phyloP scores from a whole-genome alignment of 2,888 invertebrate species.

The Blera fallax region DNA sequence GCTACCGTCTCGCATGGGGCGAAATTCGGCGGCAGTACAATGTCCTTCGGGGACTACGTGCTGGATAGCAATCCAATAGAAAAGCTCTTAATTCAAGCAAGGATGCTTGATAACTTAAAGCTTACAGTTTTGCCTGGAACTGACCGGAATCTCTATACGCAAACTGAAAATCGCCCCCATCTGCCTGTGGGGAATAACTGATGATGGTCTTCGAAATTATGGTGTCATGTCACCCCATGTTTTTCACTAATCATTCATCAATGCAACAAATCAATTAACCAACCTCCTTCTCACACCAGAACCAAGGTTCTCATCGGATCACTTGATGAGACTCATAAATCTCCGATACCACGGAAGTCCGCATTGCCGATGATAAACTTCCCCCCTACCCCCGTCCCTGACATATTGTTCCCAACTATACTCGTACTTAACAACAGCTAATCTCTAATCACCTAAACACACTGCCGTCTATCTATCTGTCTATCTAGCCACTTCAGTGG shows the following conservation, averaged over 20 bases:
- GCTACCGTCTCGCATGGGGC: too few species aligned
- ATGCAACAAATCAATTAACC: slow-evolving; percentile 58
- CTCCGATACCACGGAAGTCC: slow-evolving; percentile 51
- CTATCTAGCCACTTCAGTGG: slow-evolving; percentile 65
- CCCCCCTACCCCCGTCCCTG: slow-evolving; percentile 11
- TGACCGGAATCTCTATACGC: too few species aligned
- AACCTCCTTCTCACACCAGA: slow-evolving; percentile 22
- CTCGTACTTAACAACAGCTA: slow-evolving; percentile 63
- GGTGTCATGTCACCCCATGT: background rate
- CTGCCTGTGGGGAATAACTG: too few species aligned
- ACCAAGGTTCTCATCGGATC: slow-evolving; percentile 46
- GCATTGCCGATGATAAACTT: slow-evolving; percentile 36
- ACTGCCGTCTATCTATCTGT: slow-evolving; percentile 14
- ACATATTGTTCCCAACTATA: slow-evolving; percentile 50
- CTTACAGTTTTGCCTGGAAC: too few species aligned
- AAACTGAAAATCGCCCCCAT: too few species aligned
- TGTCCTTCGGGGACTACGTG: too few species aligned
- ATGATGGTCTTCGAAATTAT: too few species aligned
- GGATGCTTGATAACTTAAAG: too few species aligned
- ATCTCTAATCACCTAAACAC: slow-evolving; percentile 70
- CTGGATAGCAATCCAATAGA: too few species aligned
- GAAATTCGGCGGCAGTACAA: too few species aligned
- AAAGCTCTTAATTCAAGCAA: too few species aligned
- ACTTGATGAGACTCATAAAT: slow-evolving; percentile 53
- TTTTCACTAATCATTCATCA: slow-evolving; percentile 42